Base-by-base conservation (phyloP, 2,797 vertebrate genomes). In the Staurois parvus region DNA sequence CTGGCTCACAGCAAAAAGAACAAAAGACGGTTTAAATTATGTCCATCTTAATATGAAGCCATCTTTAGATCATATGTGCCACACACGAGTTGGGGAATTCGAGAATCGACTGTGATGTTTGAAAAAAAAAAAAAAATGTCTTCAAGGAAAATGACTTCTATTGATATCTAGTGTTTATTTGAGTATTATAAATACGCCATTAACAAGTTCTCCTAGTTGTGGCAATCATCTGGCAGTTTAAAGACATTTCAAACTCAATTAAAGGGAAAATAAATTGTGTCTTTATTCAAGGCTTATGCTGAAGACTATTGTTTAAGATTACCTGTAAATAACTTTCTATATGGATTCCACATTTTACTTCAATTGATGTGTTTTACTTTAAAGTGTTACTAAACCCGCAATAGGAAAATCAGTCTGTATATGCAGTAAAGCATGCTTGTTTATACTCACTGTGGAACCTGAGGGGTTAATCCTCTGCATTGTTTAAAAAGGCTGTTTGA, bases 1-100 rank as follows among this genome's bases (percentile, higher is more conserved):
- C 34, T 32, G 45, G 34, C 76, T 24, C 26, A 30, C 19, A 30
- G 40, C 76, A 80, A 48, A 37, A 73, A 81, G 69, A 81, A 73
- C 68, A 81, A 73, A 79, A 85, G 69, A 64, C 62, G 83, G 56
- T 74, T 85, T 73, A 52, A 74, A 85, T 64, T 79, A 64, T 30
- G 69, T 64, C 76, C 70, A 66, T 85, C 69, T 79, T 74, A 67
- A 85, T 68, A 48, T n/a, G 64, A 79, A 74, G 40, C 72, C 76
- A 79, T 79, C 84, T 85, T 78, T 85, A 52, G 28, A 85, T 85
- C 76, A 79, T 45, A 78, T 84, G 66, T 48, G 42, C 82, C 83
- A 72, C 83, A 85, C 84, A 74, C 62, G 79, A 28, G 17, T 30
- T 26, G 68, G 45, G 56, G 32, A 70, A 62, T 72, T 56, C 32